phyloP scores from a whole-genome alignment of 2,888 invertebrate genomes.

The Brassicogethes aeneus region DNA sequence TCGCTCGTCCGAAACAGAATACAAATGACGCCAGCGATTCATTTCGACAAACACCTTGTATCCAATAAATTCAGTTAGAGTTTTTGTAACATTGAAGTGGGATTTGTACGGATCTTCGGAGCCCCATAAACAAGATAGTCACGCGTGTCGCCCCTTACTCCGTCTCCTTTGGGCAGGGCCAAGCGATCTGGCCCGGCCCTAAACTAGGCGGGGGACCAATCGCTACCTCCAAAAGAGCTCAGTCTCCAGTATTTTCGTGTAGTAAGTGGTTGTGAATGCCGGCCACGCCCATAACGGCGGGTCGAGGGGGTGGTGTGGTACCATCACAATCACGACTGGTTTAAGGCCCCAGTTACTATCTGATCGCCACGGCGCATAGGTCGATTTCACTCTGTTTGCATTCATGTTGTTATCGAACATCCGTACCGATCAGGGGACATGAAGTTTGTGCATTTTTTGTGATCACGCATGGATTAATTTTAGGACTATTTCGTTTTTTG shows the following conservation, averaged over 20 bases:
- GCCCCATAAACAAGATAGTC: constrained; percentile 43
- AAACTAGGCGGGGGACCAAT: constrained; percentile 31
- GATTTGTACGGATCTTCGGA: constrained; percentile 42
- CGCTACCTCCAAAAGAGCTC: constrained; percentile 11
- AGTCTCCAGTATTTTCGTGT: constrained; percentile 34
- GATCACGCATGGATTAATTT: constrained; percentile 23
- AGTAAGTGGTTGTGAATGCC: constrained; percentile 27
- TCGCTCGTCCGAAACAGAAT: constrained; percentile 43
- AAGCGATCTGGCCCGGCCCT: constrained; percentile 10
- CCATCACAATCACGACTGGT: constrained; percentile 32
- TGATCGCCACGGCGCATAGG: constrained; percentile 34
- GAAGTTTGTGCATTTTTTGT: constrained; percentile 23
- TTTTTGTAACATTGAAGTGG: constrained; percentile 41
- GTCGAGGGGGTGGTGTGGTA: constrained; percentile 30
- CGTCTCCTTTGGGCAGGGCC: constrained; percentile 13
- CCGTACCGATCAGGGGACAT: constrained; percentile 17
- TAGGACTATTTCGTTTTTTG: constrained; percentile 17
- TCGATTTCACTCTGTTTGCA: constrained; percentile 27
- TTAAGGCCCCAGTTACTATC: constrained; percentile 37
- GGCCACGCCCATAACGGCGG: constrained; percentile 27
- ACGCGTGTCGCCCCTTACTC: constrained; percentile 32
- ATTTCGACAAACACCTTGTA: constrained; percentile 45
- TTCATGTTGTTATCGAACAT: constrained; percentile 26
- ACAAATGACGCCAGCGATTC: constrained; percentile 43
- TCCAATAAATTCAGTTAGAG: constrained; percentile 44